Conservation (phyloP, 1,140 invertebrate species). For the Tigriopus japonicus region DNA sequence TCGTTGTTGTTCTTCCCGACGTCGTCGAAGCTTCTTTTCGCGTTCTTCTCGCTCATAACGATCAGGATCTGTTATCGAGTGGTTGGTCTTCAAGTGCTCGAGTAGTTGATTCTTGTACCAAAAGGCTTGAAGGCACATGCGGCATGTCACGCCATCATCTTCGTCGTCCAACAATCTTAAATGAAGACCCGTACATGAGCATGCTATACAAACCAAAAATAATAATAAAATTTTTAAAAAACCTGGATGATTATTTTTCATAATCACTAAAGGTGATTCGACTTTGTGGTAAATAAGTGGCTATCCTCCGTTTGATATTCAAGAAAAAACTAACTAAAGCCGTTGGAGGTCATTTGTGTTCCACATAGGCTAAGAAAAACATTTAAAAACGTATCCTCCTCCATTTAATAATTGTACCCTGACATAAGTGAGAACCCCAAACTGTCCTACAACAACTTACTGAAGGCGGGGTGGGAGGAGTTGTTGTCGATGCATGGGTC, state of each 20-base stretch:
- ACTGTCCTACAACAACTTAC: background rate
- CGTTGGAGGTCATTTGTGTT: too few species aligned
- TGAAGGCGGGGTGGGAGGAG: background rate
- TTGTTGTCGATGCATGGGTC: background rate
- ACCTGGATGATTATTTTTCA: too few species aligned
- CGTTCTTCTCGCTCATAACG: slow-evolving; percentile 7
- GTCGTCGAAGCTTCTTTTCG: slow-evolving; percentile 3
- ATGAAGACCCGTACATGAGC: background rate
- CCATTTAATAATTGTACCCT: too few species aligned
- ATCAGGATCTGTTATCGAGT: slow-evolving; percentile 7
- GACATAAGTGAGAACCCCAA: background rate
- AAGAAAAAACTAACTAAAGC: too few species aligned
- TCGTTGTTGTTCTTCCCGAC: slow-evolving; percentile 9
- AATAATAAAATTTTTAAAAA: background rate
- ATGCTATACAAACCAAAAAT: background rate
- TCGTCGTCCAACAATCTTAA: slow-evolving; percentile 2
- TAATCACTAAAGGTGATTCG: too few species aligned
- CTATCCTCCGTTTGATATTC: too few species aligned
- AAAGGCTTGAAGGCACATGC: slow-evolving; percentile 4
- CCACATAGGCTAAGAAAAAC: too few species aligned
- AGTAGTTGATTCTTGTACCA: slow-evolving; percentile 9
- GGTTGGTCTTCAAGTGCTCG: slow-evolving; percentile 10
- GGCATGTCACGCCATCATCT: slow-evolving; percentile 11
- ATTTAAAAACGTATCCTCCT: too few species aligned
- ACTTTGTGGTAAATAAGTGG: too few species aligned